Base-by-base conservation (phyloP, 2,113 vertebrate species). In the Odontophorus gujanensis region DNA sequence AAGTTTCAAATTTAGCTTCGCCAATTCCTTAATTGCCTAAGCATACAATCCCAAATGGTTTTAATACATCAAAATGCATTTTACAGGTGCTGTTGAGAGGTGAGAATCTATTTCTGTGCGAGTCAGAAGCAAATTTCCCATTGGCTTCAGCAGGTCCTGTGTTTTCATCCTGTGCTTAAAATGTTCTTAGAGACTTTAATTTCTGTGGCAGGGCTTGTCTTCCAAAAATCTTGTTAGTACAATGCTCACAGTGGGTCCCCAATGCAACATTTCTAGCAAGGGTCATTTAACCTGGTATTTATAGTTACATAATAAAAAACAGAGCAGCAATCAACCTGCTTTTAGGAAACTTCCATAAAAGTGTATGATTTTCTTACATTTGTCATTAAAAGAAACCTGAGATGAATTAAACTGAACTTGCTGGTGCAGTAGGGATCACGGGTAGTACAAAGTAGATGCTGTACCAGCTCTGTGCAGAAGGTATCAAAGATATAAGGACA, bases 61-160 rank as follows among this genome's bases (percentile, higher is more conserved):
- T 90, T 83, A 78, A 78, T 81, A 57, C 25, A 57, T 78, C 68
- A 91, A 91, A 74, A 43, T 93, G 79, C 16, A n/a, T 92, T 93
- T 95, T 68, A 48, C 87, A 93, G 75, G 13, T 78, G 55, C 50
- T 89, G 28, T 38, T 67, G 43, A 59, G 21, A 40, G 28, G 47
- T 87, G 59, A 92, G 61, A 86, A 16, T 55, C 59, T 77, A 1
- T 81, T 93, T 81, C 80, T 75, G 47, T 75, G 57, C 38, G 81
- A 92, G 17, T 9, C 2, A 2, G 15, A 40, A 92, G n/a, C n/a
- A 81, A 88, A 92, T 92, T 87, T 76, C 51, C 34, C 0, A 1
- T 24, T 77, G 81, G 81, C 34, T 91, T 89, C 38, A 83, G 63
- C 36, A 87, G 26, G 57, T 55, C 45, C 43, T n/a, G 32, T 58